A percentile compares a stretch with the other conserved stretches of the same genome.
phyloP scores from a whole-genome alignment of 30 jellyfish, hydroid and myxozoan genomes.

The Cassiopea xamachana region DNA sequence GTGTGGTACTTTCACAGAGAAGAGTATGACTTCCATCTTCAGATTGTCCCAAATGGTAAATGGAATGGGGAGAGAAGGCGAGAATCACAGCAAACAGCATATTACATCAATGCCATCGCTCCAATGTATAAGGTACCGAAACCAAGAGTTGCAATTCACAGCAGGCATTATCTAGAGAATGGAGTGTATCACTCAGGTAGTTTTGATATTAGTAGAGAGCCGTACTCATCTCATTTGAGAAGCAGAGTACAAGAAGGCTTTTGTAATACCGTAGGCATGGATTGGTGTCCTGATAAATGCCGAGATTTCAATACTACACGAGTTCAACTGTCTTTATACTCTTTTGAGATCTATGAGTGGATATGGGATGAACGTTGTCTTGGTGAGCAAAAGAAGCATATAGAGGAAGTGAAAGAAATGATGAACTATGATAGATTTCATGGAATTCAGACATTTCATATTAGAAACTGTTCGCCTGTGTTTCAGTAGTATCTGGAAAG shows the following conservation, averaged over 20 bases:
- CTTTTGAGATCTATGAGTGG: conserved; percentile 54
- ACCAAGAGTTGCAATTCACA: conserved; percentile 53
- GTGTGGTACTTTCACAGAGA: conserved; percentile 56
- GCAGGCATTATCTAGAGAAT: conserved; percentile 40
- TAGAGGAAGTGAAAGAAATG: too few relatives aligned
- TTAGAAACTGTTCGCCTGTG: too few relatives aligned
- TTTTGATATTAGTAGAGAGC: conserved; percentile 35
- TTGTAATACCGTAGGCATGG: conserved; percentile 42
- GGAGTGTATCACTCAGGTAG: conserved; percentile 25
- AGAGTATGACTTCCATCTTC: conserved; percentile 48
- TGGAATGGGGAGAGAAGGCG: conserved; percentile 41
- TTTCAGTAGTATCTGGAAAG: too few relatives aligned
- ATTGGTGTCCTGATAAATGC: conserved; percentile 39
- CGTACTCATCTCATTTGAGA: conserved; percentile 25
- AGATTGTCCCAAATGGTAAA: conserved; percentile 51
- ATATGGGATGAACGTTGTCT: conserved; percentile 49
- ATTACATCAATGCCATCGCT: conserved; percentile 8
- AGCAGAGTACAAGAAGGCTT: conserved; percentile 39
- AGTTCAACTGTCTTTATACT: conserved; percentile 15
- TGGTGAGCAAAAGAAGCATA: conserved; percentile 26
- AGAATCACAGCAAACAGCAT: conserved; percentile 10
- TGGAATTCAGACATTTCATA: too few relatives aligned
- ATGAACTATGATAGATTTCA: too few relatives aligned
- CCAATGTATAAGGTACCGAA: conserved; percentile 35
- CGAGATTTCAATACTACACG: conserved; percentile 7